Percentiles rank a stretch among this genome's conserved stretches.
Conservation (phyloP, 2,797 vertebrate species). For the Phoebastria nigripes region DNA sequence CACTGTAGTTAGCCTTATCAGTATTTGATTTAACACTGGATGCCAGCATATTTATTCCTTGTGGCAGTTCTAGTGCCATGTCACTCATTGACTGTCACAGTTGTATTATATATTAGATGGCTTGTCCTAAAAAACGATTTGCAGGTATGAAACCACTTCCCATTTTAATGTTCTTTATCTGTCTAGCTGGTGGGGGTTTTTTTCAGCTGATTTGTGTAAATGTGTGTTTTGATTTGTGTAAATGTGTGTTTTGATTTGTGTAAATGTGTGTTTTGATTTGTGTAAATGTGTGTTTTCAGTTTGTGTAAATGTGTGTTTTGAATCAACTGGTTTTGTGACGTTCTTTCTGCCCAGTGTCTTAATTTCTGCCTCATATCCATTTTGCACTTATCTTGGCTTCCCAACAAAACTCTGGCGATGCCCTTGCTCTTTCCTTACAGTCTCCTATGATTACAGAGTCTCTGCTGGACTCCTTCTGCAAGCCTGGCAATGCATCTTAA, state of each 20-base stretch:
- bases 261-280: too few relatives aligned
- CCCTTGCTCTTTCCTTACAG: background rate
- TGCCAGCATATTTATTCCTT: background rate
- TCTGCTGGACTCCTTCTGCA: background rate
- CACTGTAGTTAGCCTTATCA: background rate
- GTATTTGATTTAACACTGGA: background rate
- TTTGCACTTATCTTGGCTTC: background rate
- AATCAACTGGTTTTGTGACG: background rate
- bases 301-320: background rate
- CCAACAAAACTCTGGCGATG: background rate
- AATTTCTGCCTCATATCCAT: background rate
- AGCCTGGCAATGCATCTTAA: background rate
- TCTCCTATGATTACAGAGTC: background rate
- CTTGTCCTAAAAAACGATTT: background rate
- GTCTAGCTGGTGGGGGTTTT: background rate
- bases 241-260: background rate
- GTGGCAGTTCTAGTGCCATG: background rate
- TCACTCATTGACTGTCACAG: background rate
- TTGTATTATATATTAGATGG: background rate
- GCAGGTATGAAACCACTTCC: background rate
- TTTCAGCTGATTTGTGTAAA: background rate
- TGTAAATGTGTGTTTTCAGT: background rate
- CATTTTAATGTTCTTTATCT: background rate
- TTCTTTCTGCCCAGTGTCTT: background rate
- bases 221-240: too few relatives aligned